These are phyloP conservation scores for Lepidochrysops patricia DNA, from an alignment of 2,888 invertebrate genomes.

Conservation along the genomic window DNA sequence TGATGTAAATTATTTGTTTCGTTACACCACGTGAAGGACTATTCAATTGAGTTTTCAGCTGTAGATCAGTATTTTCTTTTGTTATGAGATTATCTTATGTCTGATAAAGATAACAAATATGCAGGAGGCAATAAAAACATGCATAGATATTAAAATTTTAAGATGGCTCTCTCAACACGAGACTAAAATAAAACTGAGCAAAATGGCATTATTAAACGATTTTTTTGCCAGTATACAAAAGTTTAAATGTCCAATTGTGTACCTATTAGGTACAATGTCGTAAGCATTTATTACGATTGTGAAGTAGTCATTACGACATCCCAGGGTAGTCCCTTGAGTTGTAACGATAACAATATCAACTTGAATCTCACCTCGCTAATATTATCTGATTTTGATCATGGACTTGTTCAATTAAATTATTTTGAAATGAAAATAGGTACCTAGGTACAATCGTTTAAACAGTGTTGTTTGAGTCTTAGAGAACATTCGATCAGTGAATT, in stretches of 20 bases:
- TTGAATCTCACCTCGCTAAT: slow-evolving; percentile 6
- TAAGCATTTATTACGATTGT: not conserved
- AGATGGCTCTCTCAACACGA: not conserved
- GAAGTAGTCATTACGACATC: not conserved
- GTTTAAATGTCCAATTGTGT: not conserved
- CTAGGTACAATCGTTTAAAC: too few relatives aligned
- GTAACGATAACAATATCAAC: slow-evolving; percentile 12
- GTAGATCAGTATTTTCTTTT: too few relatives aligned
- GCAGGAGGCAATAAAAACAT: too few relatives aligned
- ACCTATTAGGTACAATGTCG: not conserved
- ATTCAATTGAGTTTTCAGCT: too few relatives aligned
- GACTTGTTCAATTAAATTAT: too few relatives aligned
- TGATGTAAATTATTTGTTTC: not conserved
- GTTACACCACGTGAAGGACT: not conserved
- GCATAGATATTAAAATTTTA: not conserved
- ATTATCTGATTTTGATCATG: not conserved
- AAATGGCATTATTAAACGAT: not conserved
- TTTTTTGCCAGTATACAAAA: not conserved
- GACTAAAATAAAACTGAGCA: not conserved
- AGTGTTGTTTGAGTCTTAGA: too few relatives aligned
- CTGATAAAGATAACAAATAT: too few relatives aligned
- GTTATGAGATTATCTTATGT: too few relatives aligned
- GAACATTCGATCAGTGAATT: too few relatives aligned
- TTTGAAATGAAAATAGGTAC: too few relatives aligned
- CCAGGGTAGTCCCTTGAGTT: slow-evolving; percentile 12